Percentiles rank a stretch among this genome's conserved stretches.
phyloP scores from a whole-genome alignment of 2,888 invertebrate species.

The Hyles lineata region DNA sequence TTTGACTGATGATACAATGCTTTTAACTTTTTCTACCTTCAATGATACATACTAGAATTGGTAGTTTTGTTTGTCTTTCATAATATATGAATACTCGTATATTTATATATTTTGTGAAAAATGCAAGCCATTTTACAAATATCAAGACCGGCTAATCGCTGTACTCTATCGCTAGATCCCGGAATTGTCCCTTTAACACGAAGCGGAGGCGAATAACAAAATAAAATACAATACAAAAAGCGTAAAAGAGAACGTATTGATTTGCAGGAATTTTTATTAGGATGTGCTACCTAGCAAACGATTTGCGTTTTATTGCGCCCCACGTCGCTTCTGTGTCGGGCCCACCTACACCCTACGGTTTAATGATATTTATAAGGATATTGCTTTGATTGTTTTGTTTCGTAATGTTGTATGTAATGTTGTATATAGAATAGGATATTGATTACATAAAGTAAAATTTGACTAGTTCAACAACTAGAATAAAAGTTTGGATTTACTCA shows the following conservation, averaged over 20 bases:
- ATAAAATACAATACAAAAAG: constrained; percentile 83
- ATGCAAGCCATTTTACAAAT: constrained; percentile 37
- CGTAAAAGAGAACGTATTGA: constrained; percentile 84
- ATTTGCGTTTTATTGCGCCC: constrained; percentile 71
- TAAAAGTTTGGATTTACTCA: no score
- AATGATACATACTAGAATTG: neutral
- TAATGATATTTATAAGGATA: neutral
- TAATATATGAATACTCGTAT: neutral
- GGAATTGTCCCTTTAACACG: constrained; percentile 83
- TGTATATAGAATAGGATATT: no score
- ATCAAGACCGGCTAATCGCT: constrained; percentile 49
- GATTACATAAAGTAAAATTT: no score
- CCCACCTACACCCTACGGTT: constrained; percentile 2
- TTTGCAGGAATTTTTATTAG: constrained; percentile 85
- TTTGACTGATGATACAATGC: neutral
- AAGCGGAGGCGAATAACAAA: constrained; percentile 78
- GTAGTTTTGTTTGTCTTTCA: neutral
- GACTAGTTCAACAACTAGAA: no score
- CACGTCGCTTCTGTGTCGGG: neutral
- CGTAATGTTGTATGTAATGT: no score
- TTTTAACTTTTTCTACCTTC: neutral
- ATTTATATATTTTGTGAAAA: no score
- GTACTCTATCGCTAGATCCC: constrained; percentile 63
- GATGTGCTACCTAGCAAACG: constrained; percentile 73
- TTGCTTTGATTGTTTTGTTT: neutral